Evolutionary conservation across 1,140 invertebrate species (phyloP).

Genomic region (Lepidurus apus): DNA sequence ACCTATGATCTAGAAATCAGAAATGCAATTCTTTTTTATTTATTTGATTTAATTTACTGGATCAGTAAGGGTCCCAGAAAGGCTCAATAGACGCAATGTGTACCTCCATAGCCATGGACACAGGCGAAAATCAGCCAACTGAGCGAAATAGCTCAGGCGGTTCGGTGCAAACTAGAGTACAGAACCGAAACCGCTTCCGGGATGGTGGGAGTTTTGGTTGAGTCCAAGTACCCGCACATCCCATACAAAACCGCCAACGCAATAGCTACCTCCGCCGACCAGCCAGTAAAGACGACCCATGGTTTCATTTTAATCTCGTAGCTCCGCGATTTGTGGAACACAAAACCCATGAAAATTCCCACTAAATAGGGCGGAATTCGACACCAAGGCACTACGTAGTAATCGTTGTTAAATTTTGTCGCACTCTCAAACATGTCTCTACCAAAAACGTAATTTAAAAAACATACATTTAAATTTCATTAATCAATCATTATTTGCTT

Average conservation of each 20-base stretch:
- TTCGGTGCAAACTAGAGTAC: slow-evolving; percentile 56
- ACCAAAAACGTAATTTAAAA: too few relatives aligned
- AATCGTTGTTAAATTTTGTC: background rate
- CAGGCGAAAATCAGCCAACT: slow-evolving; percentile 70
- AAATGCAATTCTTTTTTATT: too few relatives aligned
- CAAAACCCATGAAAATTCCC: slow-evolving; percentile 24
- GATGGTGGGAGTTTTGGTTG: slow-evolving; percentile 27
- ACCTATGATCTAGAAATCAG: too few relatives aligned
- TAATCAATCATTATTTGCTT: slow-evolving; percentile 41
- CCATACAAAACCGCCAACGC: background rate
- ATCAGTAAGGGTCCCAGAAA: too few relatives aligned
- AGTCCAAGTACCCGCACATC: slow-evolving; percentile 44
- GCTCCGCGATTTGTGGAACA: background rate
- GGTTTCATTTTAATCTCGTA: background rate
- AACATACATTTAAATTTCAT: too few relatives aligned
- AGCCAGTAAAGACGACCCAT: background rate
- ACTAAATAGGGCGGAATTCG: slow-evolving; percentile 33
- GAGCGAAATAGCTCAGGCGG: slow-evolving; percentile 56
- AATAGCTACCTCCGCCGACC: background rate
- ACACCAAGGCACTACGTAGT: background rate
- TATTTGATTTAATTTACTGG: too few relatives aligned
- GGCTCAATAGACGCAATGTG: too few relatives aligned
- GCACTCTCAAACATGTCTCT: too few relatives aligned
- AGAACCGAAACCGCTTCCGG: slow-evolving; percentile 43
- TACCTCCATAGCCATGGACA: slow-evolving; percentile 64